phyloP scores from a whole-genome alignment of 2,797 vertebrate genomes.

The Pipistrellus pipistrellus region DNA sequence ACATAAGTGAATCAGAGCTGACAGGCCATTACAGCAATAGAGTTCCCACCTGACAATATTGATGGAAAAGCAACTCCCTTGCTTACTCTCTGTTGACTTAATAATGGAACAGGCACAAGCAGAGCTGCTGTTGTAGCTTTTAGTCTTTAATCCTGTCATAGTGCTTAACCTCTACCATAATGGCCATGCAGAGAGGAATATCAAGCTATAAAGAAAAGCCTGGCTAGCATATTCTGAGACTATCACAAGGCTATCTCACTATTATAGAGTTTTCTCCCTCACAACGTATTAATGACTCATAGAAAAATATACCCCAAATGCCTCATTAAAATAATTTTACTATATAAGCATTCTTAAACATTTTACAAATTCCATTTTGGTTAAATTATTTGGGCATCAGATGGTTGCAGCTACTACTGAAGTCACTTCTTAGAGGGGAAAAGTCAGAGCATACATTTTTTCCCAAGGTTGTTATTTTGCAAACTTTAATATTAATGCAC shows the following conservation, averaged over 20 bases:
- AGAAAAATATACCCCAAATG: background rate
- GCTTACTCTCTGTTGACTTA: conserved; percentile 66
- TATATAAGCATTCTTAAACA: background rate
- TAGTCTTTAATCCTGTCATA: conserved; percentile 21
- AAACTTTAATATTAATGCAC: conserved; percentile 74
- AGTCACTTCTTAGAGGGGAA: conserved; percentile 62
- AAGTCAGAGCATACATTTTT: conserved; percentile 42
- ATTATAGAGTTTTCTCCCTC: background rate
- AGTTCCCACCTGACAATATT: conserved; percentile 38
- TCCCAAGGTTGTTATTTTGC: conserved; percentile 34
- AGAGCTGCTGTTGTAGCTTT: conserved; percentile 45
- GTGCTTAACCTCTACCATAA: background rate
- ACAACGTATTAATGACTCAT: background rate
- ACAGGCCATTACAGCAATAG: conserved; percentile 60
- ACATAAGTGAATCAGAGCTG: conserved; percentile 49
- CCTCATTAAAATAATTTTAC: conserved; percentile 25
- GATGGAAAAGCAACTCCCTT: conserved; percentile 66
- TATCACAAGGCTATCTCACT: background rate
- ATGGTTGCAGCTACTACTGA: conserved; percentile 20
- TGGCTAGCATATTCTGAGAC: background rate
- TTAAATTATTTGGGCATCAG: conserved; percentile 9
- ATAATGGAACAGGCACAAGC: conserved; percentile 50
- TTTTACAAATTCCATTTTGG: background rate
- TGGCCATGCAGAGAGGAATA: background rate
- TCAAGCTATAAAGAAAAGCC: conserved; percentile 40